Base-by-base conservation (phyloP, 2,113 vertebrate genomes). In the Rhabdornis inornatus region DNA sequence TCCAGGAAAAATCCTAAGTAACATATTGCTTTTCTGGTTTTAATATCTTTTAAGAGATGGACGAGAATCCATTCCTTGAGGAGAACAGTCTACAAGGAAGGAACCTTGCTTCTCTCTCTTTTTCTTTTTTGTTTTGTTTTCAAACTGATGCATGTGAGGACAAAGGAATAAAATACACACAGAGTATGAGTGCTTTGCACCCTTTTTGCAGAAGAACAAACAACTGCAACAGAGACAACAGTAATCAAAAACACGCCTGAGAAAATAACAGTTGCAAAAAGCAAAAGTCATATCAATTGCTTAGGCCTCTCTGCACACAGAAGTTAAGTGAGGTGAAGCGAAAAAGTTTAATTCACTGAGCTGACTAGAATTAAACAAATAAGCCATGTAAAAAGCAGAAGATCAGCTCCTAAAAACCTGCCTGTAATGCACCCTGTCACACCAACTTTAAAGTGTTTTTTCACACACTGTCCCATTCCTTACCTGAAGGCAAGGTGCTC, bases 321-420 rank as follows among this genome's bases (percentile, higher is more conserved):
- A 88, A 95, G 85, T 78, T 74, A 90, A 83, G 85, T 81, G 92
- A 95, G 92, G 90, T 95, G 94, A 96, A 96, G 85, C 25, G 27
- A 81, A 70, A 74, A 77, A 68, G 82, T 90, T 94, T 71, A 92
- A 93, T 81, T 86, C 90, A 70, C 82, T 59, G 63, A 91, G 71
- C 89, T 80, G 93, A 50, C 78, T 44, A 63, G 65, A 94, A 90
- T 94, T 88, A 95, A 96, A 86, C 55, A 83, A 91, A 92, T 59
- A 66, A 79, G n/a, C 59, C 83, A 91, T 81, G 56, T 40, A 77
- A 87, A 61, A 90, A 71, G 56, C 10, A 7, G 56, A 72, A 87
- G 42, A 75, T 19, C 15, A 63, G 49, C 22, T 83, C 80, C 60
- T 37, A 30, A 78, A 90, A 92, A 50, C 35, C 44, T 21, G 31